Conservation (phyloP, 2,797 vertebrate species). For the Micropoecilia bifurca region DNA sequence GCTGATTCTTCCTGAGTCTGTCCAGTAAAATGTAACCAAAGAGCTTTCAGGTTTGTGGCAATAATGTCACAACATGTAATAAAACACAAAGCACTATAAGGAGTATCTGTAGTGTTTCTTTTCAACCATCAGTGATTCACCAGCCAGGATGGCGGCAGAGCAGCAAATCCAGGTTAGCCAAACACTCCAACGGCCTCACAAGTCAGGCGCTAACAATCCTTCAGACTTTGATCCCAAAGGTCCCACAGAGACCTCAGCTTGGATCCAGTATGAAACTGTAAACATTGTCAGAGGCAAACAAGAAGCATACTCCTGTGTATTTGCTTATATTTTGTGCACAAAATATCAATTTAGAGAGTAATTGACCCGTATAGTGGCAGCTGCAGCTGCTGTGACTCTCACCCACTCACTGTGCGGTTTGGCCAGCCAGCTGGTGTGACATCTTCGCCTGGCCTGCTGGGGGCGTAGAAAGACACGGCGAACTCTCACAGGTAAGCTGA, state of each 20-base stretch:
- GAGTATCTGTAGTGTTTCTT: slow-evolving; percentile 19
- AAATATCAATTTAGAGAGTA: slow-evolving; percentile 59
- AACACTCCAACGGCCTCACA: slow-evolving; percentile 30
- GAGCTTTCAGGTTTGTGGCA: background rate
- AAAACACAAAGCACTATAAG: background rate
- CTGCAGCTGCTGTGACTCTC: slow-evolving; percentile 61
- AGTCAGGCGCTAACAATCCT: slow-evolving; percentile 28
- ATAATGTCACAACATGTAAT: background rate
- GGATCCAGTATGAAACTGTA: slow-evolving; percentile 50
- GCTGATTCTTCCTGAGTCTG: background rate
- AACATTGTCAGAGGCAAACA: slow-evolving; percentile 44
- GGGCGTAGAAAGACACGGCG: slow-evolving; percentile 33
- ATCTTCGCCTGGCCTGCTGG: slow-evolving; percentile 38
- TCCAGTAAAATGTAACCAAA: background rate
- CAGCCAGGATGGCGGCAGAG: slow-evolving; percentile 4
- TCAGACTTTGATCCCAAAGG: slow-evolving; percentile 46
- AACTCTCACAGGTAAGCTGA: slow-evolving; percentile 48
- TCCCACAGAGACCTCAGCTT: slow-evolving; percentile 46
- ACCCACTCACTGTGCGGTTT: slow-evolving; percentile 55
- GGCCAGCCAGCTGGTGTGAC: slow-evolving; percentile 59
- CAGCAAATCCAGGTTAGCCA: slow-evolving; percentile 40
- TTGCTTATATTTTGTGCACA: slow-evolving; percentile 35
- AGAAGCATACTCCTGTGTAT: slow-evolving; percentile 6
- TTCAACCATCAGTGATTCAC: slow-evolving; percentile 34
- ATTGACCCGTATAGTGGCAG: slow-evolving; percentile 63